Base-by-base conservation (phyloP, 2,888 invertebrate genomes). In the Caenorhabditis sulstoni region DNA sequence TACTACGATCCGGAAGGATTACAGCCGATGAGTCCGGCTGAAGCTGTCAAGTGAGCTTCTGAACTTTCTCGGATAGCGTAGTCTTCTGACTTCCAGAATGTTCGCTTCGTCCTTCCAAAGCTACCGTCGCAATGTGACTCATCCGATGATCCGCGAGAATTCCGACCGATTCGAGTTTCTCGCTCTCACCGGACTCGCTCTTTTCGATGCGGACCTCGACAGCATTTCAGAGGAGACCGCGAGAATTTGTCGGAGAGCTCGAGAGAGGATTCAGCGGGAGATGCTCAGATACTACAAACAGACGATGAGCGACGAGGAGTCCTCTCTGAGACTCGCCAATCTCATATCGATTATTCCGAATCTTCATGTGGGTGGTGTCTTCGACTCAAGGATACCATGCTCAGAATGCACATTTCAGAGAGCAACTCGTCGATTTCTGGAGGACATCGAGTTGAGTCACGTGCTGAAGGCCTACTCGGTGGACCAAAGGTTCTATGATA, bases 101-200 rank as follows among this genome's bases (percentile, higher is more conserved):
- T 73, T 61, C 22, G 62, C 71, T 1, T 61, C 71, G 1, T 61
- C 61, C 1, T 73, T 61, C 29, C 62, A 64, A 44, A 61, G 49
- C n/a, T 73, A 61, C 20, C 64, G 61, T 5, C 49, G 71, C 4
- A 73, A 73, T 20, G 71, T 73, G 22, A 73, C 71, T 8, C 57
- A 57, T 45, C 73, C 73, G n/a, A 73, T 73, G 73, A 14, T 73
- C 3, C 55, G 73, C 20, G 73, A 73, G 37, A 64, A 73, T 7
- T 39, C 58, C 1, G 62, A 73, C 18, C 62, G 61, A 9, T 61
- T 73, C 35, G 71, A 73, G n/a, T 73, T 73, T 22, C 35, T 73
- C 9, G 65, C 73, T 12, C 65, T 73, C 5, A 65, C 64, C 23
- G 64, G 58, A 9, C n/a, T 73, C 35, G 73, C 65, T 18, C 45